phyloP scores from a whole-genome alignment of 2,888 invertebrate species.

The Hecatera dysodea region DNA sequence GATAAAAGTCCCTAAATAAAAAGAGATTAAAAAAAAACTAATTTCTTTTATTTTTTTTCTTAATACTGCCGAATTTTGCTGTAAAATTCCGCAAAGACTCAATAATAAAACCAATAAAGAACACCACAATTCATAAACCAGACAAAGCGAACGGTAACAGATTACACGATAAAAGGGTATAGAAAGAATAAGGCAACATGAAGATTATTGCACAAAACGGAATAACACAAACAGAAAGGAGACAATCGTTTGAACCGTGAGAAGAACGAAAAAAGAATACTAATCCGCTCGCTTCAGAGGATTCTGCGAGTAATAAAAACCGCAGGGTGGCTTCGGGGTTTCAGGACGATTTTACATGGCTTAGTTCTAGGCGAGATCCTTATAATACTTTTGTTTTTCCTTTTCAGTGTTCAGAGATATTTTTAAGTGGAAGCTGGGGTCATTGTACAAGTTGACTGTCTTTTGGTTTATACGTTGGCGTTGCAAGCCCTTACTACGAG shows the following conservation, averaged over 20 bases:
- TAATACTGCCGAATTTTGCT: too few relatives aligned
- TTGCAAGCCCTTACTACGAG: background rate
- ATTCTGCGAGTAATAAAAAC: slow-evolving; percentile 51
- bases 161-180: slow-evolving; percentile 46
- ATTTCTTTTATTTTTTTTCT: too few relatives aligned
- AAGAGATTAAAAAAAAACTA: too few relatives aligned
- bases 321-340: slow-evolving; percentile 26
- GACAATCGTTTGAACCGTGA: slow-evolving; percentile 55
- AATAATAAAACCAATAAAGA: slow-evolving; percentile 11
- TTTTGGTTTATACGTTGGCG: background rate
- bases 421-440: slow-evolving; percentile 5
- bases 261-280: slow-evolving; percentile 54
- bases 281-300: slow-evolving; percentile 46
- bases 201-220: slow-evolving; percentile 54
- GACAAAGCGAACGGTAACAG: slow-evolving; percentile 11
- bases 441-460: slow-evolving; percentile 1
- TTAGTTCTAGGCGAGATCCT: slow-evolving; percentile 37
- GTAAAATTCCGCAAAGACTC: background rate
- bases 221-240: slow-evolving; percentile 57
- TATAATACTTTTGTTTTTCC: slow-evolving; percentile 40
- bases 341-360: slow-evolving; percentile 42
- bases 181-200: slow-evolving; percentile 53
- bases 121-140: slow-evolving; percentile 23
- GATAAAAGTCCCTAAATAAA: too few relatives aligned
- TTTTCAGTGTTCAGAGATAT: slow-evolving; percentile 20